Evolutionary conservation across 1,140 invertebrate species (phyloP).

Genomic region (Homarus americanus): DNA sequence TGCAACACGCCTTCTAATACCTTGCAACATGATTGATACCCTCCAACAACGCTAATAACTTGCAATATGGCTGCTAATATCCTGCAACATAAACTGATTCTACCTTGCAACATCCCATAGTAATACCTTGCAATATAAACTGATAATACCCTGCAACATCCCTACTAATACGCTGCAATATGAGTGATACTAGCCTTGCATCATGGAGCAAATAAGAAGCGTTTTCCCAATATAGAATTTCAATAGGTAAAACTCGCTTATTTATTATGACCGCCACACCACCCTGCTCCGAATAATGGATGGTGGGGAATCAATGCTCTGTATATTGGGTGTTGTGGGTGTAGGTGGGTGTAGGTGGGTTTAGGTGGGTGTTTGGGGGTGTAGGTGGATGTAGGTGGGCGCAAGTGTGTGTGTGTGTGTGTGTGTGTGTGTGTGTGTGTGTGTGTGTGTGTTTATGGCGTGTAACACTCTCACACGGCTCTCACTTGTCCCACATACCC

Average conservation of each 20-base stretch:
- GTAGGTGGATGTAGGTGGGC: background rate
- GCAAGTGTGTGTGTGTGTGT: background rate
- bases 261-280: background rate
- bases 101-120: no score
- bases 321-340: background rate
- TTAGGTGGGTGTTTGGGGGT: background rate
- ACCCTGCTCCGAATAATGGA: background rate
- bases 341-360: background rate
- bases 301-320: background rate
- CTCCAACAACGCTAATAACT: no score
- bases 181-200: no score
- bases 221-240: background rate
- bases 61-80: no score
- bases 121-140: no score
- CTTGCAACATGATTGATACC: no score
- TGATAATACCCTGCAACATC: no score
- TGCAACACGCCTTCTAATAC: no score
- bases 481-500: background rate
- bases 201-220: background rate
- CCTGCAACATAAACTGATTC: no score
- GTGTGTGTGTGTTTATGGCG: background rate
- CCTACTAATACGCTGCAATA: no score
- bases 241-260: background rate
- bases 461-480: background rate
- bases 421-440: background rate